phyloP scores from a whole-genome alignment of 2,888 invertebrate genomes.

The Opisthograptis luteolata region DNA sequence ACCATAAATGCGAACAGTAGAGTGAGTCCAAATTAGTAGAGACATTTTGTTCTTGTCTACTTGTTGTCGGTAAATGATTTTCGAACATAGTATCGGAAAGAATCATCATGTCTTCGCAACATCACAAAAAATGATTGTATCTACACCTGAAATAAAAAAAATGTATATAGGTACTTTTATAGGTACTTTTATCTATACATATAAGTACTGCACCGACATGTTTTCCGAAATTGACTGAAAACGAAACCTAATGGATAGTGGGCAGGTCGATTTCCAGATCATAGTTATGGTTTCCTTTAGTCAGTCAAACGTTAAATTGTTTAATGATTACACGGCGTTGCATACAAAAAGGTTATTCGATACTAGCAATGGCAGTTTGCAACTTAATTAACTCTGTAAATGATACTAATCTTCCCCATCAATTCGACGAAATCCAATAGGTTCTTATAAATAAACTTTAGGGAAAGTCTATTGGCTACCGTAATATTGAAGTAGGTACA shows the following conservation, averaged over 20 bases:
- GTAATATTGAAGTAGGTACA: no score
- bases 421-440: slow-evolving; percentile 22
- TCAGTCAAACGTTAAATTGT: slow-evolving; percentile 19
- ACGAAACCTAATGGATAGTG: no score
- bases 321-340: slow-evolving; percentile 5
- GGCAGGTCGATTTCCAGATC: no score
- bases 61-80: slow-evolving; percentile 50
- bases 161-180: no score
- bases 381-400: slow-evolving; percentile 44
- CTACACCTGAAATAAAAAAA: slow-evolving; percentile 13
- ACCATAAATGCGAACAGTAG: slow-evolving; percentile 75
- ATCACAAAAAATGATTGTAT: slow-evolving; percentile 26
- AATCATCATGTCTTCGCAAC: slow-evolving; percentile 57
- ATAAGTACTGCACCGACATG: no score
- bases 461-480: no score
- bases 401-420: slow-evolving; percentile 32
- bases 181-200: no score
- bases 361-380: slow-evolving; percentile 31
- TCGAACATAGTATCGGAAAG: slow-evolving; percentile 55
- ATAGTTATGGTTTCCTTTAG: neutral
- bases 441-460: neutral
- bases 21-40: slow-evolving; percentile 68
- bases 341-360: slow-evolving; percentile 20
- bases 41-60: slow-evolving; percentile 53
- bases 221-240: no score